A percentile compares a stretch with the other conserved stretches of the same genome.
Evolutionary conservation across 2,113 vertebrate genomes (phyloP).

Genomic region (Pelecanus crispus): DNA sequence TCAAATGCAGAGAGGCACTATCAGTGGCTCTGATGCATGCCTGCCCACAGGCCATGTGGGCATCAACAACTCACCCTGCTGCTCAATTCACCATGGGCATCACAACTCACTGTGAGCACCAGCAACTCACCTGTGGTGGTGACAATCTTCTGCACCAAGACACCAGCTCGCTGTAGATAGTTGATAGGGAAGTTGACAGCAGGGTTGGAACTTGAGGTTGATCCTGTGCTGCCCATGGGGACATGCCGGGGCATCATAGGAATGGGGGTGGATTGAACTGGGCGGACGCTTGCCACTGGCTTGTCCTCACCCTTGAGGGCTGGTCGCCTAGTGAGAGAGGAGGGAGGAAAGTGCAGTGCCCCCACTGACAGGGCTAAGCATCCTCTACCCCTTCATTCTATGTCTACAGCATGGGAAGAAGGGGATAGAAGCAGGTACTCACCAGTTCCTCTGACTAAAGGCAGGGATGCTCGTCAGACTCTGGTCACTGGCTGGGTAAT

Average conservation of each 20-base stretch:
- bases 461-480: conserved; percentile 89
- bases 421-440: conserved; percentile 37
- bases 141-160: conserved; percentile 95
- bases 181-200: conserved; percentile 90
- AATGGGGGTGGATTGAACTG: conserved; percentile 96
- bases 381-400: not conserved
- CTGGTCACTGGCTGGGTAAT: conserved; percentile 93
- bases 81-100: not conserved
- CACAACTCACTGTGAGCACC: not conserved
- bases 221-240: conserved; percentile 72
- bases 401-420: fast-evolving
- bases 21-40: not conserved
- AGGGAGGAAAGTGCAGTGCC: not conserved
- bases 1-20: not conserved
- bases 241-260: conserved; percentile 98
- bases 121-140: conserved; percentile 88
- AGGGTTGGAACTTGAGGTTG: conserved; percentile 80
- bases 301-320: conserved; percentile 88
- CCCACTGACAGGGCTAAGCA: not conserved
- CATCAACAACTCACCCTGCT: conserved; percentile 58
- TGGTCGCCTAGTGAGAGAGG: conserved; percentile 79
- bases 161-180: conserved; percentile 93
- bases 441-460: conserved; percentile 97
- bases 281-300: conserved; percentile 93
- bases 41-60: not conserved